Conservation (phyloP, 2,113 vertebrate genomes). For the Anguilla rostrata region DNA sequence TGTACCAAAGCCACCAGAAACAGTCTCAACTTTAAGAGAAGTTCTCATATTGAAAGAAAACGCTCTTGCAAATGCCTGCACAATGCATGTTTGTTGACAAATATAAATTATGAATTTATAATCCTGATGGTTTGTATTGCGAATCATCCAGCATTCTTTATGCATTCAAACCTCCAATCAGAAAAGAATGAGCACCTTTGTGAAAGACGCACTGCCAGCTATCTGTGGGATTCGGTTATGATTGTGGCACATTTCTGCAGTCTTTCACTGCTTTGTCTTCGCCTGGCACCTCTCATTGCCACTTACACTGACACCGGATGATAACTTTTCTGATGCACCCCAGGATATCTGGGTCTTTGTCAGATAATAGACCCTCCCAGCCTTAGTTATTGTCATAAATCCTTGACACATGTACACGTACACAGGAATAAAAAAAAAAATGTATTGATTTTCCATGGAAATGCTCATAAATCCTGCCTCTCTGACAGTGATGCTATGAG, state of each 20-base stretch:
- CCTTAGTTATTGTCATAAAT: slow-evolving; percentile 8
- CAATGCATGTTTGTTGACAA: neutral
- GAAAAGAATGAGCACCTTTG: neutral
- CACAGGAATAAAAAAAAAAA: neutral
- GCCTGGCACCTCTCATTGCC: neutral
- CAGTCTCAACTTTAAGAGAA: neutral
- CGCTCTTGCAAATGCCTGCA: neutral
- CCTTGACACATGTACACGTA: neutral
- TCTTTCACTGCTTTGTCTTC: neutral
- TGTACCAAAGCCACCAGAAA: neutral
- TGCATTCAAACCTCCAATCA: neutral
- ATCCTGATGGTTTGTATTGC: neutral
- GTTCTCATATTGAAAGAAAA: neutral
- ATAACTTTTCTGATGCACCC: neutral
- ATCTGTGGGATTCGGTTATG: neutral
- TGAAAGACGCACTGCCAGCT: neutral
- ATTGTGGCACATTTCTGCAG: neutral
- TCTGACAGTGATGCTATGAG: slow-evolving; percentile 12
- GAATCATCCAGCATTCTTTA: neutral
- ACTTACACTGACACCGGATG: neutral
- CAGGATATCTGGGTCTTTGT: neutral
- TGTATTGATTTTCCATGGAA: neutral
- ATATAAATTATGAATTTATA: neutral
- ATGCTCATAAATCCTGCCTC: slow-evolving; percentile 10
- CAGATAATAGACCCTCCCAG: neutral